Evolutionary conservation across 2,113 vertebrate species (phyloP), one percentile per base, ranked within the genome.

Genomic region (Natator depressus): DNA sequence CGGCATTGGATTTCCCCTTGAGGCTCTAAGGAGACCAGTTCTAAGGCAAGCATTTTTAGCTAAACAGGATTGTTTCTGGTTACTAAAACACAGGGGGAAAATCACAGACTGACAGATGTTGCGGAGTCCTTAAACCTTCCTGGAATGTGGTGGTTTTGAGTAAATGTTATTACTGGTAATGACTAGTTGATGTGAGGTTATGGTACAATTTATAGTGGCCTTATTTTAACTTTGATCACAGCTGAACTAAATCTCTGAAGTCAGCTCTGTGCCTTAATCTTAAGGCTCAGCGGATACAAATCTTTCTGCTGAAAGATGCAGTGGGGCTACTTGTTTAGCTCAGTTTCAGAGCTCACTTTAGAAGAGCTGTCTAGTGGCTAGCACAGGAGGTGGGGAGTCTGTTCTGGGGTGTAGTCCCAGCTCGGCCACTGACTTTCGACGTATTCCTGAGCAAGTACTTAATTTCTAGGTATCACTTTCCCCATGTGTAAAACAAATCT

Each of bases 171-270:
- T 91, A 94, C 92, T 84, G 69, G 93, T 75, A 94, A 80, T 85
- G 84, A 80, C 95, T 96, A 80, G 80, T 96, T 96, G 91, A 84
- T 80, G 59, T 47, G 76, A 91, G 95, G 96, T 97, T 96, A 96
- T 62, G 75, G 86, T 50, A 13, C 22, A 69, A 35, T 72, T 85
- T 49, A 72, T 51, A 85, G 47, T 69, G 5, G 69, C 95, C 95
- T 94, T 82, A 82, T 49, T 94, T 97, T 94, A 96, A 88, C 95
- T 95, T 94, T 80, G 47, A 54, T 84, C 88, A 92, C 89, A 65
- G 89, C 88, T 76, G 47, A 93, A 82, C 0, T 0, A 59, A 82
- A 76, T 81, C 80, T 79, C n/a, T 0, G 0, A 86, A 78, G 91
- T 65, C 94, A 90, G 91, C 89, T 90, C 76, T 91, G 81, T 83